Base-by-base conservation (phyloP, 2,797 vertebrate genomes). In the Poeciliopsis presidionis region DNA sequence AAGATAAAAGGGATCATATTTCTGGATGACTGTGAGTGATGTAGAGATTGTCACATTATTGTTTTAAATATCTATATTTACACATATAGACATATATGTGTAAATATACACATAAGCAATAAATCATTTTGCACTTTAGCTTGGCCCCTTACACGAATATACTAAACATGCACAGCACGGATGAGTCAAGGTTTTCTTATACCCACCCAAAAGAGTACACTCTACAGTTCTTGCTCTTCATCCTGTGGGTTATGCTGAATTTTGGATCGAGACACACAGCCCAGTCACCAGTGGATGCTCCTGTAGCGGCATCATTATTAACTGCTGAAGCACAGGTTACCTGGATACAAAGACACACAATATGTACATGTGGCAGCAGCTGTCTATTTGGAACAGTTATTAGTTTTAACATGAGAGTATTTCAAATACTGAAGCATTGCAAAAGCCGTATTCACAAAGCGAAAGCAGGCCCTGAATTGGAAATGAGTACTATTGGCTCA, bases 141-240 rank as follows among this genome's bases (percentile, higher is more conserved):
- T 28, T 45, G 25, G 6, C 41, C 13, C 5, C 41, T 70, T 45
- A n/a, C 25, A 70, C 41, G n/a, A 20, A 70, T 70, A 13, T 45
- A 45, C 28, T 45, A 70, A 45, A 16, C 39, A 69, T n/a, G 65
- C n/a, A 69, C 65, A 13, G 4, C 2, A 70, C 16, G 5, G 5
- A 5, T n/a, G 11, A 43, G 28, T 70, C 2, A 45, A 45, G 9
- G 6, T 39, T 69, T 70, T 45, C 6, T 43, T 18, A 45, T 80
- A 86, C 97, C 89, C 92, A 99, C 98, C 97, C 97, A 41, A 99
- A 95, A 28, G 98, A 99, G 90, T 99, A 99, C 65, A 99, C 93
- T 16, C 97, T 94, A 81, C 98, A 99, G 75, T 93, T 96, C 92
- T 97, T 97, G 82, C 65, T 95, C 70, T 91, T 92, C 78, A 99